Evolutionary conservation across 2,888 invertebrate species (phyloP).

Genomic region (Hyposoter didymator): DNA sequence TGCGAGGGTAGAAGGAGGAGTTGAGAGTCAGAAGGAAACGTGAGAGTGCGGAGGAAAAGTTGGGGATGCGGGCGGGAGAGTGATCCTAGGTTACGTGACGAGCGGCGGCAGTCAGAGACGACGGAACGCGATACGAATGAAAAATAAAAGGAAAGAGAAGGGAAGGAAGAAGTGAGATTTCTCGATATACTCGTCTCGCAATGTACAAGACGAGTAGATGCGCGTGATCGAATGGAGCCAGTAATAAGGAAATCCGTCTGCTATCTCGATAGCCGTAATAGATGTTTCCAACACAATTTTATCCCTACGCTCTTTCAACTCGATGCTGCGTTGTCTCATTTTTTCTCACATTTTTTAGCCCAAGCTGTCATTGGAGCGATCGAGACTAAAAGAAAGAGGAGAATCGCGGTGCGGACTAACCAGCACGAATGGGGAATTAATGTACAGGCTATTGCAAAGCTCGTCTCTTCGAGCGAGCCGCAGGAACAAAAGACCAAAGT

Average conservation of each 20-base stretch:
- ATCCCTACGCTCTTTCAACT: slow-evolving; percentile 35
- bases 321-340: slow-evolving; percentile 31
- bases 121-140: slow-evolving; percentile 41
- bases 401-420: slow-evolving; percentile 30
- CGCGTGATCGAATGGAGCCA: slow-evolving; percentile 52
- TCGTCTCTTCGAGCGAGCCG: not conserved
- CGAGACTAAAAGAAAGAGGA: not conserved
- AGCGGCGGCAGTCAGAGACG: slow-evolving; percentile 47
- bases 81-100: slow-evolving; percentile 55
- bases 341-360: slow-evolving; percentile 36
- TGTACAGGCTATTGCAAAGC: not conserved
- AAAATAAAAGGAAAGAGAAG: slow-evolving; percentile 5
- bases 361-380: slow-evolving; percentile 44
- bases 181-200: slow-evolving; percentile 48
- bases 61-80: slow-evolving; percentile 47
- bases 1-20: slow-evolving; percentile 45
- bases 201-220: slow-evolving; percentile 4
- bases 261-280: slow-evolving; percentile 60
- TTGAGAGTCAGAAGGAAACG: slow-evolving; percentile 35
- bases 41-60: slow-evolving; percentile 48
- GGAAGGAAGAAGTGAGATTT: slow-evolving; percentile 35
- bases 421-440: slow-evolving; percentile 15
- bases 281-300: slow-evolving; percentile 58
- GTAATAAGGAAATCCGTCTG: slow-evolving; percentile 67
- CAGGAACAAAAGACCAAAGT: no score